Percentiles rank a stretch among this genome's conserved stretches.
These are phyloP conservation scores for Centropyge bicolor DNA, from an alignment of 2,797 vertebrate species.

Conservation along the genomic window DNA sequence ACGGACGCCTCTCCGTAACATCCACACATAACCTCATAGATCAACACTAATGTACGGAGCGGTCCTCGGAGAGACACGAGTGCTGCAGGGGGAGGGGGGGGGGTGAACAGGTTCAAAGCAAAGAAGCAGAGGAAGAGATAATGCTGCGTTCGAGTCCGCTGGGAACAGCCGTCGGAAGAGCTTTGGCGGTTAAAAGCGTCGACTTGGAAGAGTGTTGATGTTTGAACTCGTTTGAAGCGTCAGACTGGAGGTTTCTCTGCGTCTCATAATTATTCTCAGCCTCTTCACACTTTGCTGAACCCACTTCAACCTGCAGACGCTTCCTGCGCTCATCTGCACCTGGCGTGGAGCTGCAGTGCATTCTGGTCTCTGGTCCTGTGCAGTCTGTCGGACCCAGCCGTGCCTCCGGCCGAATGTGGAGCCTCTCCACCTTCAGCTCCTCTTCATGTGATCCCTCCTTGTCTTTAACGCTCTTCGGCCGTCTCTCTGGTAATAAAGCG, in stretches of 20 bases:
- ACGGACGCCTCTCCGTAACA: neutral
- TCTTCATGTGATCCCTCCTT: neutral
- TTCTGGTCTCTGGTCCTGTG: neutral
- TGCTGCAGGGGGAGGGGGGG: neutral
- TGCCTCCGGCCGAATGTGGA: no score
- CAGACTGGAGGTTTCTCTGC: constrained; percentile 31
- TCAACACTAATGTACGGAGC: constrained; percentile 27
- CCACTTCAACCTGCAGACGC: neutral
- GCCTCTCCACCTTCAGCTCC: no score
- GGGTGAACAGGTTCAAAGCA: constrained; percentile 51
- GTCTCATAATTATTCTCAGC: constrained; percentile 14
- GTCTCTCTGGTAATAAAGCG: constrained; percentile 1
- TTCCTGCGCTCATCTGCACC: neutral
- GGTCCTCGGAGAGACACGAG: neutral
- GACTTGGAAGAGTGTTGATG: constrained; percentile 16
- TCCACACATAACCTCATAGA: constrained; percentile 23
- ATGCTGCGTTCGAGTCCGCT: constrained; percentile 34
- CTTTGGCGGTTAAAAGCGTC: constrained; percentile 21
- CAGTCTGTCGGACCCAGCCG: no score
- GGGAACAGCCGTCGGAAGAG: constrained; percentile 23
- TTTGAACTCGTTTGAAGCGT: constrained; percentile 52
- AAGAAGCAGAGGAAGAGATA: neutral
- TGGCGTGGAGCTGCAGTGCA: neutral
- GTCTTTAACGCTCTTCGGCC: no score
- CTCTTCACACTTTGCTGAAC: constrained; percentile 18